Evolutionary conservation across 2,113 vertebrate genomes (phyloP).

Genomic region (Acanthochromis polyacanthus): DNA sequence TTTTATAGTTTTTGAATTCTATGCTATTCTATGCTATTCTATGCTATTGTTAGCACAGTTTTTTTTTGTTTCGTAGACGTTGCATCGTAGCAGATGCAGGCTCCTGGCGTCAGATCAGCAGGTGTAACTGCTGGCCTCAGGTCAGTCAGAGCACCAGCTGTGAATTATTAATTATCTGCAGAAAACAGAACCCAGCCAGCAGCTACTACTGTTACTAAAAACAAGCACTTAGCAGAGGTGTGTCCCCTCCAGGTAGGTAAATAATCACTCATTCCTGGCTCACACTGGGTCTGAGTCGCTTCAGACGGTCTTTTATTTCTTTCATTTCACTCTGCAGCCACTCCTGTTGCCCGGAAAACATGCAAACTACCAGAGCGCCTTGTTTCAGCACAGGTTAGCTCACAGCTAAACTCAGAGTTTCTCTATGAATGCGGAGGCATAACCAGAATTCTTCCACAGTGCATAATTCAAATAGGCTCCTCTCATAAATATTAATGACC

Average conservation of each 20-base stretch:
- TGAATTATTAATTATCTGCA: constrained; percentile 66
- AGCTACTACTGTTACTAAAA: constrained; percentile 34
- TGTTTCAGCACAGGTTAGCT: not conserved
- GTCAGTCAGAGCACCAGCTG: not conserved
- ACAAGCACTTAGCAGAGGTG: constrained; percentile 44
- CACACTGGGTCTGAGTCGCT: not conserved
- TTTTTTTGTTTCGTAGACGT: too few species aligned
- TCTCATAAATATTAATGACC: not conserved
- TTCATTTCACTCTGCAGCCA: not conserved
- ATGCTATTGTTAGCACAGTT: too few species aligned
- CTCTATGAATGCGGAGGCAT: constrained; percentile 10
- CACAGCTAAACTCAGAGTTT: not conserved
- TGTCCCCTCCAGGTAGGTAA: constrained; percentile 14
- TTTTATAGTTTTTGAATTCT: too few species aligned
- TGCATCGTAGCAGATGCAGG: not conserved
- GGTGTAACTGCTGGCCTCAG: constrained; percentile 21
- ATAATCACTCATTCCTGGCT: constrained; percentile 28
- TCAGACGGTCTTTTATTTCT: not conserved
- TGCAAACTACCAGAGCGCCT: constrained; percentile 10
- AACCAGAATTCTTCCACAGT: constrained; percentile 23
- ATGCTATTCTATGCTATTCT: too few species aligned
- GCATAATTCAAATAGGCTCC: constrained; percentile 1
- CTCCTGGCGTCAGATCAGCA: not conserved
- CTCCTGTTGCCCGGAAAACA: constrained; percentile 11
- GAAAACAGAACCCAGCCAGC: not conserved